Evolutionary conservation across 2,797 vertebrate species (phyloP).

Genomic region (Melanotaenia parkinsoni): DNA sequence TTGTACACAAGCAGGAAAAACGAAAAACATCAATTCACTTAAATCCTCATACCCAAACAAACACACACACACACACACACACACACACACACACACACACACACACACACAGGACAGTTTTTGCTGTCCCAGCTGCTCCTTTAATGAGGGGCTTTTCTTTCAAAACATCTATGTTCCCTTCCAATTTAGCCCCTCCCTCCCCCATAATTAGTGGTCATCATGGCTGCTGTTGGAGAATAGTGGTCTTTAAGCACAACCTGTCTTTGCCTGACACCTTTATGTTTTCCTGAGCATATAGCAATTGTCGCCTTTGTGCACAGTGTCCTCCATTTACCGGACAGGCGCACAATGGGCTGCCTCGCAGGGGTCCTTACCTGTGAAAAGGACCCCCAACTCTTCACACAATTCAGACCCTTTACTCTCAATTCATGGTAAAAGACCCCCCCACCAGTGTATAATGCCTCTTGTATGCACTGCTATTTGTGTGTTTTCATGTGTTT

Average conservation of each 20-base stretch:
- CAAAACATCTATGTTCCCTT: conserved; percentile 56
- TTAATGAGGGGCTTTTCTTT: conserved; percentile 78
- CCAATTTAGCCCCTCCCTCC: conserved; percentile 64
- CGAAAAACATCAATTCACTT: conserved; percentile 59
- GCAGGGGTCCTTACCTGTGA: conserved; percentile 86
- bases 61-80: conserved; percentile 46
- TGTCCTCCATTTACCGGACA: conserved; percentile 80
- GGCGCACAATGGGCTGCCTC: conserved; percentile 78
- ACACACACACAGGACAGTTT: conserved; percentile 30
- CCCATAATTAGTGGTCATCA: conserved; percentile 83
- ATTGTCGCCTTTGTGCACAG: conserved; percentile 82
- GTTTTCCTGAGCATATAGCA: conserved; percentile 75
- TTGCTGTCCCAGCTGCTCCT: conserved; percentile 72
- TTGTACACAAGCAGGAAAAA: conserved; percentile 45
- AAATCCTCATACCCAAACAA: conserved; percentile 60
- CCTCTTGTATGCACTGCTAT: conserved; percentile 80
- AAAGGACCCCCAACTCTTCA: conserved; percentile 81
- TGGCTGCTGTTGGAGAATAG: conserved; percentile 76
- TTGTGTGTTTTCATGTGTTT: conserved; percentile 85
- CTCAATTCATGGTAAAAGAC: conserved; percentile 80
- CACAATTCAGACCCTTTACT: conserved; percentile 78
- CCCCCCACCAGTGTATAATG: conserved; percentile 77
- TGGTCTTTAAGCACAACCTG: conserved; percentile 80
- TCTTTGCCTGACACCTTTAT: conserved; percentile 82
- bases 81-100: conserved; percentile 45